Percentiles rank a stretch among this genome's conserved stretches.
These are phyloP conservation scores for Microtus montanus DNA, from an alignment of 2,113 vertebrate species.

Conservation along the genomic window DNA sequence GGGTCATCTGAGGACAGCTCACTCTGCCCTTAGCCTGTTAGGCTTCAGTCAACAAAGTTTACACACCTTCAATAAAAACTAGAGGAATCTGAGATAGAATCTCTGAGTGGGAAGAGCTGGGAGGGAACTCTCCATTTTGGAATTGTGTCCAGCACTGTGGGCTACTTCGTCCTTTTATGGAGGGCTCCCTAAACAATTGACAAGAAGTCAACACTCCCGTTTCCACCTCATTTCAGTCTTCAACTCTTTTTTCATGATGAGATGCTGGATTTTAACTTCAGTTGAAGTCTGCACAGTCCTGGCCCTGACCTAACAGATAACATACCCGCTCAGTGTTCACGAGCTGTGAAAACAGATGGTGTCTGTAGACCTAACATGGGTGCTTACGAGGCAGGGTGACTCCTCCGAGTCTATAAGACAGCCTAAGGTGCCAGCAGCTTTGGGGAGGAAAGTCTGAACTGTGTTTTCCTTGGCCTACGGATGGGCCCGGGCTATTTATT, in stretches of 20 bases:
- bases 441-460: constrained; percentile 37
- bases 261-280: constrained; percentile 10
- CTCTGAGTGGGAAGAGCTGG: not conserved
- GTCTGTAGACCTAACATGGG: not conserved
- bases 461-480: constrained; percentile 16
- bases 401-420: not conserved
- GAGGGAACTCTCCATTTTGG: not conserved
- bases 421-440: not conserved
- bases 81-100: constrained; percentile 31
- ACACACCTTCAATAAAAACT: constrained; percentile 28
- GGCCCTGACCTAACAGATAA: not conserved
- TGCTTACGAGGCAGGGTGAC: not conserved
- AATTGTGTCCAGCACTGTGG: not conserved
- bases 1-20: constrained; percentile 65
- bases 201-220: not conserved
- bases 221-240: constrained; percentile 19
- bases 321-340: not conserved
- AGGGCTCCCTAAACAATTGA: not conserved
- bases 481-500: not conserved
- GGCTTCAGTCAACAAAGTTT: constrained; percentile 58
- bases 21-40: constrained; percentile 27
- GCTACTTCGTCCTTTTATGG: not conserved
- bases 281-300: not conserved
- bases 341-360: not conserved
- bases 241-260: not conserved